Percentiles rank a stretch among this genome's conserved stretches.
Conservation (phyloP, 2,797 vertebrate genomes). For the Tangara arthus region DNA sequence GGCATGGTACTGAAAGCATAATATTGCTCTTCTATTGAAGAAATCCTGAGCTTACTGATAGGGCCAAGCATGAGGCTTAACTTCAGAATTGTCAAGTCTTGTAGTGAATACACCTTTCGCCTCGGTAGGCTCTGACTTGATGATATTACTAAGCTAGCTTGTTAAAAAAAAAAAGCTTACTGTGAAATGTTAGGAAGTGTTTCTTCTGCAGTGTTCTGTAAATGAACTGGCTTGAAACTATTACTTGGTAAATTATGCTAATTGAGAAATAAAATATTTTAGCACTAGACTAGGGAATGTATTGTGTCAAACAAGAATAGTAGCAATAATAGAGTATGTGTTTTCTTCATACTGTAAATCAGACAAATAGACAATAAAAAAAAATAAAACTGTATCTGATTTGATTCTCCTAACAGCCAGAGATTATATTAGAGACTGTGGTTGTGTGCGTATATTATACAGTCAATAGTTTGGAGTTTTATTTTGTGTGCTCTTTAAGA, state of each 20-base stretch:
- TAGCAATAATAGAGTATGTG: not conserved
- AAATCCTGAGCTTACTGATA: not conserved
- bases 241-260: not conserved
- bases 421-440: not conserved
- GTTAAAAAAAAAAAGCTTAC: not conserved
- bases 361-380: not conserved
- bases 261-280: not conserved
- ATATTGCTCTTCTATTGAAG: fast-evolving
- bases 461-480: not conserved
- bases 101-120: not conserved
- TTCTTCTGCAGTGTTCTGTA: not conserved
- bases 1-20: not conserved
- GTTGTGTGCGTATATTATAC: not conserved
- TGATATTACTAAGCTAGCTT: not conserved
- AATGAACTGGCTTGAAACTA: not conserved
- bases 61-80: not conserved
- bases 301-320: not conserved
- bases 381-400: not conserved
- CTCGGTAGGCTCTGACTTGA: not conserved
- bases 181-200: not conserved
- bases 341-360: not conserved
- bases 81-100: not conserved
- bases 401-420: not conserved
- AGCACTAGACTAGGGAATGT: not conserved
- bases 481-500: not conserved